Percentiles rank a stretch among this genome's conserved stretches.
Conservation (phyloP, 2,113 vertebrate genomes). For the Apaloderma vittatum region DNA sequence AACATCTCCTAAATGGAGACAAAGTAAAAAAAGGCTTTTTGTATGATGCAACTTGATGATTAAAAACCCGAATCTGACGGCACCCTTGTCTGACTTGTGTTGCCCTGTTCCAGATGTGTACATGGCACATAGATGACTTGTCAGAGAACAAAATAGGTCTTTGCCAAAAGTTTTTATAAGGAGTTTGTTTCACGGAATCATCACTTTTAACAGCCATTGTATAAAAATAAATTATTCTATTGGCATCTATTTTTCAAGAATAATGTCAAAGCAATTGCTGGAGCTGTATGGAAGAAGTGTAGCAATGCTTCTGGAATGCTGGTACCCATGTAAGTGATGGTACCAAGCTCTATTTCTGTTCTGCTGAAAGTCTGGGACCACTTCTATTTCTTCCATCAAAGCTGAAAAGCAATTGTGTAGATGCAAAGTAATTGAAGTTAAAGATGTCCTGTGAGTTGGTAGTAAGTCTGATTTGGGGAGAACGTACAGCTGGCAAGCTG, state of each 20-base stretch:
- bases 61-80: neutral
- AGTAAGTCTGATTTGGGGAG: neutral
- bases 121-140: neutral
- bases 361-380: neutral
- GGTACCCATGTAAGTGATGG: neutral
- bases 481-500: neutral
- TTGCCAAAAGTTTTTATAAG: neutral
- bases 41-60: neutral
- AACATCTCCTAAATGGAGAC: neutral
- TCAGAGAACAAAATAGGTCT: neutral
- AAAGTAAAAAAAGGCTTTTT: neutral
- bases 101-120: neutral
- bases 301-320: neutral
- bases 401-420: neutral
- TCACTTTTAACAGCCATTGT: neutral
- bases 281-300: neutral
- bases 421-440: neutral
- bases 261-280: neutral
- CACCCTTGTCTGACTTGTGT: neutral
- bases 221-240: neutral
- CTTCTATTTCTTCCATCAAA: neutral
- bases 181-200: neutral
- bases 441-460: neutral
- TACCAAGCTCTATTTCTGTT: neutral
- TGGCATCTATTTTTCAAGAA: neutral